Evolutionary conservation across 2,888 invertebrate species (phyloP), one percentile per base, ranked within the genome.

Genomic region (Cryptocephalus moraei): DNA sequence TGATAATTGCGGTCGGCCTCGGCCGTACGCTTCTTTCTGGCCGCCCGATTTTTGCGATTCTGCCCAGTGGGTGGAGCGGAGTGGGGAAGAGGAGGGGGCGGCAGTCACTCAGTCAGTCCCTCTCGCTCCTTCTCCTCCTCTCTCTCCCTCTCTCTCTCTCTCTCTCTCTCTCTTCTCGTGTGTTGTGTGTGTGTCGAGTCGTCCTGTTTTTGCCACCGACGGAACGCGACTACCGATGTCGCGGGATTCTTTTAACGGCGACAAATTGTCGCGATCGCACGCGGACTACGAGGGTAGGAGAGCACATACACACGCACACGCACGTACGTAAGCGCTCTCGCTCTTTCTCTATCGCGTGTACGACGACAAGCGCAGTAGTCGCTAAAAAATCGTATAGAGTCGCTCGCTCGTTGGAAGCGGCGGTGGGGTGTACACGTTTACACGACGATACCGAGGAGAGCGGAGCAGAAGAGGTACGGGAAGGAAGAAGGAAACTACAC

Each of bases 11-110:
- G 68, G 69, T 69, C 62, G 65, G 58, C 72, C 72, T 74, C 70
- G 75, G 75, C 74, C 75, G 75, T 75, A 75, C 76, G 78, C 78
- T 79, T 79, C 78, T 68, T 68, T 66, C 63, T 63, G 62, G 58
- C 61, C 58, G 56, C 61, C 57, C 56, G 66, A 70, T 69, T 69
- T 70, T 70, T 69, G 69, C 69, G 77, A 76, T 75, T 74, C 73
- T 59, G 64, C 63, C 66, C 76, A 73, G 75, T 77, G 78, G 72
- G 75, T 72, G 73, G 73, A 71, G 72, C 66, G 60, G 61, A 56
- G 60, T 61, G 62, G 62, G 67, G 58, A 64, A 59, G 68, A 68
- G 71, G 73, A 71, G 73, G 74, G 74, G 73, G 72, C 68, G 68
- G 71, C 71, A 73, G 9, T n/a, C 9, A 9, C 9, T 9, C 31